Conservation (phyloP, 2,888 invertebrate genomes). For the Parochlus steinenii region DNA sequence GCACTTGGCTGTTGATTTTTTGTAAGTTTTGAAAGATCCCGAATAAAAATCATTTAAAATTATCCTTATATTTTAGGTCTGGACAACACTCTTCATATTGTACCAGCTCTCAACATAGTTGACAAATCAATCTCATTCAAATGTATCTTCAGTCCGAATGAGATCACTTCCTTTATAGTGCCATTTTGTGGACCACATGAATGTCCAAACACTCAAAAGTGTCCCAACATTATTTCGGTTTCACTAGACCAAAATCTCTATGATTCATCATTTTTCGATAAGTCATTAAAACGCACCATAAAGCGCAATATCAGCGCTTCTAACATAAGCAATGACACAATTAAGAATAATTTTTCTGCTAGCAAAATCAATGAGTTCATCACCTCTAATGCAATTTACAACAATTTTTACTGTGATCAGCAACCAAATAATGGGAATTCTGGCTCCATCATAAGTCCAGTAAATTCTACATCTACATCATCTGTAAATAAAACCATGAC, state of each 20-base stretch:
- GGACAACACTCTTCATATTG: constrained; percentile 30
- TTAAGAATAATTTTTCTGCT: constrained; percentile 6
- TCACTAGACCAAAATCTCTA: too few species aligned
- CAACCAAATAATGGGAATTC: constrained; percentile 4
- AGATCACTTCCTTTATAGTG: constrained; percentile 30
- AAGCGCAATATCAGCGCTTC: not conserved
- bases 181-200: constrained; percentile 31
- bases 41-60: too few species aligned
- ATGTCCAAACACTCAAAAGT: constrained; percentile 29
- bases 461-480: constrained; percentile 18
- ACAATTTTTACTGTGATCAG: constrained; percentile 10
- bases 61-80: constrained; percentile 29
- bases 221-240: too few species aligned
- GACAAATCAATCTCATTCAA: constrained; percentile 21
- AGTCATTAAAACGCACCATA: not conserved
- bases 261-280: too few species aligned
- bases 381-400: constrained; percentile 6
- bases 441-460: constrained; percentile 17
- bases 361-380: constrained; percentile 12
- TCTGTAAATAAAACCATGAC: constrained; percentile 8
- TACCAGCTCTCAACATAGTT: constrained; percentile 24
- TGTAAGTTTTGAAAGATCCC: too few species aligned
- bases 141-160: constrained; percentile 23
- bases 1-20: constrained; percentile 32
- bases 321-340: too few species aligned